These are phyloP conservation scores for Dasyurus viverrinus DNA, from an alignment of 2,113 vertebrate genomes.

Conservation along the genomic window DNA sequence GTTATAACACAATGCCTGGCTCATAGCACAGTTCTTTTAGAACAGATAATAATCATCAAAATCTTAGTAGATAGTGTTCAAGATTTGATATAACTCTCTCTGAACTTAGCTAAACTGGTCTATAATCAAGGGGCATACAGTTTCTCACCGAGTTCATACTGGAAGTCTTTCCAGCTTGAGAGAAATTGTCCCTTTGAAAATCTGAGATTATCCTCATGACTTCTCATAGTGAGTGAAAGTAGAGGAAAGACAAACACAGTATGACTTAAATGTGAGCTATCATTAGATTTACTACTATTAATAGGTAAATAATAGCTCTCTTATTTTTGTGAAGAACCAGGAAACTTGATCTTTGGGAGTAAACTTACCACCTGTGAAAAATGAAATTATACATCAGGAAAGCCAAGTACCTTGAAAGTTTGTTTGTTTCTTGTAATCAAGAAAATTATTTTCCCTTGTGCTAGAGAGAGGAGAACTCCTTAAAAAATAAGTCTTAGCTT, in stretches of 20 bases:
- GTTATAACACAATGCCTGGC: background rate
- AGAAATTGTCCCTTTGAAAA: background rate
- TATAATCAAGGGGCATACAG: background rate
- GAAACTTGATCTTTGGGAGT: background rate
- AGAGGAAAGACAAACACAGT: background rate
- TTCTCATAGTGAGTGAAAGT: background rate
- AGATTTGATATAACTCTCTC: background rate
- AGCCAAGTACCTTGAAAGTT: background rate
- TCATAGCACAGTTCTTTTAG: background rate
- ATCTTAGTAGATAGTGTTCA: background rate
- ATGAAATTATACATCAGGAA: background rate
- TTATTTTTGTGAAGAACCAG: background rate
- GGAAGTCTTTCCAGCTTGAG: background rate
- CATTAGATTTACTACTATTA: background rate
- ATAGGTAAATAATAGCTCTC: background rate
- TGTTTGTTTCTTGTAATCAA: background rate
- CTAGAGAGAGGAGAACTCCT: background rate
- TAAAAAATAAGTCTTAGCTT: background rate
- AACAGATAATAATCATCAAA: background rate
- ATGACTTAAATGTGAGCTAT: background rate
- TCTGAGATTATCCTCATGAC: background rate
- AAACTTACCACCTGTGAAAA: background rate
- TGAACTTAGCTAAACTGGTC: background rate
- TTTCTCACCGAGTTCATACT: background rate
- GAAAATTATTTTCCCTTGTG: background rate